Conservation (phyloP, 2,888 invertebrate genomes). For the Eilema sororculum region DNA sequence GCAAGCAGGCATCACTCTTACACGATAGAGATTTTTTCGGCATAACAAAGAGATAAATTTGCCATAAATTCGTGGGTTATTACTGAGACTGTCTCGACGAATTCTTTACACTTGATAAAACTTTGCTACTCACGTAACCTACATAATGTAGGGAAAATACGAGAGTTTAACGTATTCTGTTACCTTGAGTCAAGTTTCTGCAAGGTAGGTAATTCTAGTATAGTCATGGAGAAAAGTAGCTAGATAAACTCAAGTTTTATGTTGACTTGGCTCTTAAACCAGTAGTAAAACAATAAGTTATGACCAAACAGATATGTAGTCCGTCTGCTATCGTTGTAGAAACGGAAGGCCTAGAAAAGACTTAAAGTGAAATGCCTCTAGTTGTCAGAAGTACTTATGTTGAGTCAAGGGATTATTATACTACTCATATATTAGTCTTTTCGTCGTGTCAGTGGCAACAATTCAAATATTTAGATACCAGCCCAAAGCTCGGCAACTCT, state of each 20-base stretch:
- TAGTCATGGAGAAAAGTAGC: neutral
- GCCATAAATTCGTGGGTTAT: conserved; percentile 67
- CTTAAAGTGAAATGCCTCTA: no score
- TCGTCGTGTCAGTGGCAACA: no score
- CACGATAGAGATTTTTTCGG: conserved; percentile 55
- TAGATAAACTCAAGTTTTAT: neutral
- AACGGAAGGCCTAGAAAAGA: no score
- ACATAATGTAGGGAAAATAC: conserved; percentile 42
- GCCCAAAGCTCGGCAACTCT: no score
- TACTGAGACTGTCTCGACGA: conserved; percentile 58
- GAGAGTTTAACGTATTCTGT: conserved; percentile 39
- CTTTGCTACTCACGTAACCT: conserved; percentile 56
- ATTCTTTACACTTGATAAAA: conserved; percentile 70
- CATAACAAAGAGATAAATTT: conserved; percentile 66
- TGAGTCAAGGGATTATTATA: no score
- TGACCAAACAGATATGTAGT: no score
- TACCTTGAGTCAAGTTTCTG: conserved; percentile 50
- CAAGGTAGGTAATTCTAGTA: conserved; percentile 33
- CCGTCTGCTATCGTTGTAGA: no score
- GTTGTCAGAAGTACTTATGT: no score
- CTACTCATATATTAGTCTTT: no score
- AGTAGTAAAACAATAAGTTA: neutral
- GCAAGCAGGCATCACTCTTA: conserved; percentile 32
- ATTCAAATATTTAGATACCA: no score
- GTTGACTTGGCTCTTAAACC: neutral